Percentiles rank a stretch among this genome's conserved stretches.
phyloP scores from a whole-genome alignment of 2,797 vertebrate species.

The Bradypodion pumilum region DNA sequence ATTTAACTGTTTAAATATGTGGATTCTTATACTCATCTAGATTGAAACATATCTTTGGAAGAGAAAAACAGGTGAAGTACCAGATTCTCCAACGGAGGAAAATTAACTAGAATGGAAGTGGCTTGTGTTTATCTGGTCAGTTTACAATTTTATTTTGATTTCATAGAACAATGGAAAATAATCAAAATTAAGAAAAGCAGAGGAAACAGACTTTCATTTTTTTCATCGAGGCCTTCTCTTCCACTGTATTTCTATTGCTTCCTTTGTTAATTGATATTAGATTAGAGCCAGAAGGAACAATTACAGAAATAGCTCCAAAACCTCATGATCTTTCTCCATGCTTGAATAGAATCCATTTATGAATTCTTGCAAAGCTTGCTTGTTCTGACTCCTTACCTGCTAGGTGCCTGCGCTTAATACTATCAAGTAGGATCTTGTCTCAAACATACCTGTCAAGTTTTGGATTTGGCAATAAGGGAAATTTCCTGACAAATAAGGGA shows the following conservation, averaged over 20 bases:
- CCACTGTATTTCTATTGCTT: neutral
- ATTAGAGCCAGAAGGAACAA: neutral
- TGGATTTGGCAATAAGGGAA: too few relatives aligned
- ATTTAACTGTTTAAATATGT: neutral
- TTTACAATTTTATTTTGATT: neutral
- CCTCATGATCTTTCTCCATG: neutral
- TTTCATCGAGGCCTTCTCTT: too few relatives aligned
- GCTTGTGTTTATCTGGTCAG: neutral
- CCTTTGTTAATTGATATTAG: neutral
- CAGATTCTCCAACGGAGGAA: neutral
- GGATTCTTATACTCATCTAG: neutral
- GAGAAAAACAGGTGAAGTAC: neutral
- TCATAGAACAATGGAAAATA: neutral
- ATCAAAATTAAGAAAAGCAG: neutral
- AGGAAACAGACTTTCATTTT: neutral
- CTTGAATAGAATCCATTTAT: too few relatives aligned
- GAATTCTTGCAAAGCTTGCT: too few relatives aligned
- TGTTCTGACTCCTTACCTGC: too few relatives aligned
- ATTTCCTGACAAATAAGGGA: too few relatives aligned
- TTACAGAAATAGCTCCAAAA: neutral
- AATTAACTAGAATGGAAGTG: constrained; percentile 10
- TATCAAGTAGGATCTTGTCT: neutral
- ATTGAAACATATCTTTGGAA: neutral
- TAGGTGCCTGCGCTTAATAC: neutral
- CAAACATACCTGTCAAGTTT: too few relatives aligned